Conservation (phyloP, 2,113 vertebrate species). For the Fulica atra region DNA sequence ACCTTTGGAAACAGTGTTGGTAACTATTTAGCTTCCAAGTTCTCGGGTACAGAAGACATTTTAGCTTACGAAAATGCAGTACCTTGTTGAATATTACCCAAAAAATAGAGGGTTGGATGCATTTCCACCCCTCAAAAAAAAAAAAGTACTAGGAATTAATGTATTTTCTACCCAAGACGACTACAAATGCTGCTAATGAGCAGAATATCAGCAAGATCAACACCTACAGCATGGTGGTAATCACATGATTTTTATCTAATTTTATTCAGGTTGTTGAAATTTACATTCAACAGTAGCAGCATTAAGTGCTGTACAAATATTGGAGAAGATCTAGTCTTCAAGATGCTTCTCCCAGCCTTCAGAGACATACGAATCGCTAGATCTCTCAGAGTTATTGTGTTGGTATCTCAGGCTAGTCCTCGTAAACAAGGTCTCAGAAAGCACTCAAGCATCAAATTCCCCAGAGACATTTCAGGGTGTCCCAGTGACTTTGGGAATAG, state of each 20-base stretch:
- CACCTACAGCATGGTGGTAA: background rate
- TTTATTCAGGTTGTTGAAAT: background rate
- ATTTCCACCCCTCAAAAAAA: background rate
- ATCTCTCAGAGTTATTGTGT: background rate
- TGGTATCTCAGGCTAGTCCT: background rate
- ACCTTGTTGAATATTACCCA: background rate
- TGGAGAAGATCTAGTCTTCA: background rate
- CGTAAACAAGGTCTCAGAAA: background rate
- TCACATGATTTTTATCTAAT: background rate
- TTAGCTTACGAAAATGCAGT: background rate
- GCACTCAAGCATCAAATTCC: background rate
- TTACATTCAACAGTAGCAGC: background rate
- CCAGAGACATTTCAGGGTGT: background rate
- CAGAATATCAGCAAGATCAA: background rate
- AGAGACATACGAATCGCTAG: fast-evolving
- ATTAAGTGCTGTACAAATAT: background rate
- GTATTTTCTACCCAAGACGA: background rate
- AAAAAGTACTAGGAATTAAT: background rate
- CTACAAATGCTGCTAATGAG: background rate
- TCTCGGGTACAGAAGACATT: background rate
- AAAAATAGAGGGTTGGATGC: background rate
- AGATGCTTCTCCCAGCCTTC: background rate
- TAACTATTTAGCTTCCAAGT: background rate
- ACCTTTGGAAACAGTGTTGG: background rate
- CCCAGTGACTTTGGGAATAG: background rate